Conservation (phyloP, 1,140 invertebrate genomes). For the Olivierus martensii region DNA sequence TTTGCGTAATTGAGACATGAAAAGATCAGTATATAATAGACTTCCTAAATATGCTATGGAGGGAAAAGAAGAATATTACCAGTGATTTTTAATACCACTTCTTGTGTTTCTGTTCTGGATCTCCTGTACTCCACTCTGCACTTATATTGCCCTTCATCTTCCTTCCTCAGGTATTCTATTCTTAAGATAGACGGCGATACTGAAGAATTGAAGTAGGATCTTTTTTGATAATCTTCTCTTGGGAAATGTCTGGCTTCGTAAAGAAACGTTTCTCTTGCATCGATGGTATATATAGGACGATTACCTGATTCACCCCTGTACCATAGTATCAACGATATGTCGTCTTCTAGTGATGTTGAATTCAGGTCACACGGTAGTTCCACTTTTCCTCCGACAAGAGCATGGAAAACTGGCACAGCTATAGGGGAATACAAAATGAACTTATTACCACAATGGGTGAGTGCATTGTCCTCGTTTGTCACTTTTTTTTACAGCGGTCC, state of each 20-base stretch:
- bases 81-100: slow-evolving; percentile 19
- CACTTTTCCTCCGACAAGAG: slow-evolving; percentile 54
- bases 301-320: slow-evolving; percentile 45
- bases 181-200: slow-evolving; percentile 48
- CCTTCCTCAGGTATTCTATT: slow-evolving; percentile 53
- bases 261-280: slow-evolving; percentile 8
- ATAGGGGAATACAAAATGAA: too few relatives aligned
- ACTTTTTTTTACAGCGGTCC: too few relatives aligned
- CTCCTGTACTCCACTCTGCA: slow-evolving; percentile 81
- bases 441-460: too few relatives aligned
- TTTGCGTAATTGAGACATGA: too few relatives aligned
- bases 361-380: slow-evolving; percentile 66
- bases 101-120: slow-evolving; percentile 50
- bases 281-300: slow-evolving; percentile 18
- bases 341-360: slow-evolving; percentile 51
- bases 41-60: too few relatives aligned
- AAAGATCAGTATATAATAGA: too few relatives aligned
- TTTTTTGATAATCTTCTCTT: slow-evolving; percentile 2
- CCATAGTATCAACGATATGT: slow-evolving; percentile 66
- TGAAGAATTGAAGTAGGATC: slow-evolving; percentile 13
- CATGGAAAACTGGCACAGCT: slow-evolving; percentile 20
- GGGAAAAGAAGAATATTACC: slow-evolving; percentile 8
- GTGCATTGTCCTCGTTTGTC: too few relatives aligned
- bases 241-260: slow-evolving; percentile 26
- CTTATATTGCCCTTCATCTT: slow-evolving; percentile 74